phyloP scores from a whole-genome alignment of 2,113 vertebrate genomes.

The Arenaria interpres region DNA sequence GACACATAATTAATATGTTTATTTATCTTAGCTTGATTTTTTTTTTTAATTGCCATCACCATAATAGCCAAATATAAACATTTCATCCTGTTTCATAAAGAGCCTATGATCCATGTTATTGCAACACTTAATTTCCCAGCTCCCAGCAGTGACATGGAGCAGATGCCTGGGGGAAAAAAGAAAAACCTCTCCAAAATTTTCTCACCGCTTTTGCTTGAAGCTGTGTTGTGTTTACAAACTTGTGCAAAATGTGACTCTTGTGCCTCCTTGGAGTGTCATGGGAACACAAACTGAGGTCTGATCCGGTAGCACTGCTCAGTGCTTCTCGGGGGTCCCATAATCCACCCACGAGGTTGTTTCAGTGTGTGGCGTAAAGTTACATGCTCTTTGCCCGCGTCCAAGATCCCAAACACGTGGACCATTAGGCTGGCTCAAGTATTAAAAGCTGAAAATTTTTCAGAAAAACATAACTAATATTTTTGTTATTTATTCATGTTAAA shows the following conservation, averaged over 20 bases:
- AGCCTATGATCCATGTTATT: not conserved
- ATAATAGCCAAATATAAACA: conserved; percentile 30
- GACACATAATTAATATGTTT: conserved; percentile 61
- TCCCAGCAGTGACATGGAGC: not conserved
- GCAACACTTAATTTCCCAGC: conserved; percentile 17
- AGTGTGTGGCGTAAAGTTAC: not conserved
- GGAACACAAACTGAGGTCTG: not conserved
- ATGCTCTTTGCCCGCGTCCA: not conserved
- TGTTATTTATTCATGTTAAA: not conserved
- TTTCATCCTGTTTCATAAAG: not conserved
- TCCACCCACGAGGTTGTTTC: not conserved
- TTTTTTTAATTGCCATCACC: not conserved
- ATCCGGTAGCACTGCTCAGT: not conserved
- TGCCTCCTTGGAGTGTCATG: not conserved
- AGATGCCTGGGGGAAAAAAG: not conserved
- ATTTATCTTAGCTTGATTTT: not conserved
- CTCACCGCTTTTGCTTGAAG: not conserved
- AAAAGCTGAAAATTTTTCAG: not conserved
- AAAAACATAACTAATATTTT: not conserved
- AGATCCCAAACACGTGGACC: not conserved
- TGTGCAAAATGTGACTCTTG: conserved; percentile 10
- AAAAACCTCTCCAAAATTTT: not conserved
- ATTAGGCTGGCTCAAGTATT: not conserved
- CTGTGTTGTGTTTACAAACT: conserved; percentile 30
- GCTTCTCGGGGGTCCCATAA: not conserved